A percentile compares a stretch with the other conserved stretches of the same genome.
phyloP scores from a whole-genome alignment of 1,140 invertebrate species.

The Parapsyche elsis region DNA sequence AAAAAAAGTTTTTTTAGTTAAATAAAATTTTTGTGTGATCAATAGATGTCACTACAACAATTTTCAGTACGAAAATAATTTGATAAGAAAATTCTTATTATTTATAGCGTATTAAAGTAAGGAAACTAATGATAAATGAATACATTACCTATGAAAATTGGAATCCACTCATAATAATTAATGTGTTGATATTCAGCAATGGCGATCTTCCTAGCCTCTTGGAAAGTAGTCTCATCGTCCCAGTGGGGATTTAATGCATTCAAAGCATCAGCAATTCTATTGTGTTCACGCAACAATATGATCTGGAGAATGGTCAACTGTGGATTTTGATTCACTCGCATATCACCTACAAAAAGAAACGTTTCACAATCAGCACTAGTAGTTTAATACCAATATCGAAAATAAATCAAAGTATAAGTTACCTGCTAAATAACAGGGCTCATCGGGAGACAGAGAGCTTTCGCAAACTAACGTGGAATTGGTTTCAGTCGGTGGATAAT shows the following conservation, averaged over 20 bases:
- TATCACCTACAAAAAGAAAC: constrained; percentile 74
- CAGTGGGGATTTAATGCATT: constrained; percentile 85
- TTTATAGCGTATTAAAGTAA: not conserved
- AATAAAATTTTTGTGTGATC: too few relatives aligned
- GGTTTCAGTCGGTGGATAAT: constrained; percentile 76
- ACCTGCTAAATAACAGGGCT: constrained; percentile 79
- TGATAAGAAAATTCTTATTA: too few relatives aligned
- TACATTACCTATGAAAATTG: constrained; percentile 76
- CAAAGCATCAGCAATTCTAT: constrained; percentile 82
- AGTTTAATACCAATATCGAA: not conserved
- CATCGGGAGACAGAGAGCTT: constrained; percentile 66
- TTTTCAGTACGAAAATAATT: too few relatives aligned
- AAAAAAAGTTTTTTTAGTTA: too few relatives aligned
- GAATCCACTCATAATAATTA: constrained; percentile 87
- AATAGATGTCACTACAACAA: too few relatives aligned
- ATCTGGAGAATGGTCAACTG: constrained; percentile 85
- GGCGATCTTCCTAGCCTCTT: constrained; percentile 85
- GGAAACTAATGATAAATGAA: not conserved
- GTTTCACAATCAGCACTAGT: too few relatives aligned
- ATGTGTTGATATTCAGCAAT: constrained; percentile 87
- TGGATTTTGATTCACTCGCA: constrained; percentile 87
- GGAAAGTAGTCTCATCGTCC: constrained; percentile 87
- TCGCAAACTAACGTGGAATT: constrained; percentile 76
- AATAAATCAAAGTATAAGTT: constrained; percentile 31
- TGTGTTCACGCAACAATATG: constrained; percentile 89